Percentiles rank a stretch among this genome's conserved stretches.
Conservation (phyloP, 2,797 vertebrate genomes). For the Acrocephalus scirpaceus region DNA sequence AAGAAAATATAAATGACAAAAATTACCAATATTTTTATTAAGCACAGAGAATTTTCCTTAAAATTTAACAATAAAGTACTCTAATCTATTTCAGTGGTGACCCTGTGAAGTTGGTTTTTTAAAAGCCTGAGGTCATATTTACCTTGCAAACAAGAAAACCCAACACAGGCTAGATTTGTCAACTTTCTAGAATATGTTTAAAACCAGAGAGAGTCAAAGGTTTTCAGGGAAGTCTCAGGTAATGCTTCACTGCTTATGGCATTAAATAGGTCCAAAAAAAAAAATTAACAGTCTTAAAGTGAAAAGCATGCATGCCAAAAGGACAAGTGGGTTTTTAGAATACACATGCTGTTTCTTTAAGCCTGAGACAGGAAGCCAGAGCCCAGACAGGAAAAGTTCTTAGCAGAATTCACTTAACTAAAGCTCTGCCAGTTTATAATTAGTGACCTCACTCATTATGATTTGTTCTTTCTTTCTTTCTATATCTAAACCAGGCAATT, state of each 20-base stretch:
- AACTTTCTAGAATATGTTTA: background rate
- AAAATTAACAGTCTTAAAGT: background rate
- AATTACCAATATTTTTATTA: background rate
- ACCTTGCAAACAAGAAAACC: background rate
- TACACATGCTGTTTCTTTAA: background rate
- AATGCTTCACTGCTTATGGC: background rate
- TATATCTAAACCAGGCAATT: background rate
- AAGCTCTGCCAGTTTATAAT: background rate
- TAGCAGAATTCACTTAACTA: background rate
- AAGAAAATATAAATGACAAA: background rate
- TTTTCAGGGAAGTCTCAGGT: background rate
- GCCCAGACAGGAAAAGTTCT: background rate
- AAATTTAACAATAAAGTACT: background rate
- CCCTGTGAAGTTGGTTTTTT: background rate
- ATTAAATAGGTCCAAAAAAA: background rate
- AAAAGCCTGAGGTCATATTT: background rate
- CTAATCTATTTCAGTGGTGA: background rate
- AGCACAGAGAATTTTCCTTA: background rate
- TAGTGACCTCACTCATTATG: background rate
- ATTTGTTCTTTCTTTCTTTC: background rate
- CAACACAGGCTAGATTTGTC: background rate
- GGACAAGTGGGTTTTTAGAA: background rate
- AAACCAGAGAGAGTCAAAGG: background rate
- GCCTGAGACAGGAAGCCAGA: background rate
- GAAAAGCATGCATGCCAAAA: background rate